phyloP scores from a whole-genome alignment of 2,113 vertebrate genomes.

The Stercorarius parasiticus region DNA sequence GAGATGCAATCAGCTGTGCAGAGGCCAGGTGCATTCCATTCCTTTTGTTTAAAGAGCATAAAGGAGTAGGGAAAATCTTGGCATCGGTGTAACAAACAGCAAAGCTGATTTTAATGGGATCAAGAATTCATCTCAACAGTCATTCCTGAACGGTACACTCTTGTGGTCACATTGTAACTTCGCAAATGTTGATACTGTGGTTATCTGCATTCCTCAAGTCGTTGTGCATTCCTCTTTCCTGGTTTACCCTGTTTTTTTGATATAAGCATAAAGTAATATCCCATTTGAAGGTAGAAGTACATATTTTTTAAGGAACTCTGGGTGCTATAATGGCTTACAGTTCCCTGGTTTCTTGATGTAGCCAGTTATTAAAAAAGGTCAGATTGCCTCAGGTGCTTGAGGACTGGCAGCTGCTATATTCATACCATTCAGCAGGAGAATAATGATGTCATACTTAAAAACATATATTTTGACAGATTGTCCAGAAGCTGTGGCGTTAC shows the following conservation, averaged over 20 bases:
- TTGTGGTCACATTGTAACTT: not conserved
- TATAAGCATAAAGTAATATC: not conserved
- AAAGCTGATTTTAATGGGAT: not conserved
- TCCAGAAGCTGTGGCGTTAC: not conserved
- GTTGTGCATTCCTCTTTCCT: not conserved
- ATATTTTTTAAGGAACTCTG: not conserved
- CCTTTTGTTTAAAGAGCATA: not conserved
- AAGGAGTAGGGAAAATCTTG: not conserved
- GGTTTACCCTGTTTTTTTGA: not conserved
- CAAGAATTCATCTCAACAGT: not conserved
- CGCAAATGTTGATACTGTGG: not conserved
- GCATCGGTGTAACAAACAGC: not conserved
- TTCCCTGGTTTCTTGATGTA: not conserved
- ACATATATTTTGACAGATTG: not conserved
- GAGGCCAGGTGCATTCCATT: not conserved
- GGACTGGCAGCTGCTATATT: not conserved
- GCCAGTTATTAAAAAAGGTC: not conserved
- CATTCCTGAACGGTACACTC: not conserved
- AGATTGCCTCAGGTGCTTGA: not conserved
- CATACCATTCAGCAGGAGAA: not conserved
- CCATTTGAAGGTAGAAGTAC: not conserved
- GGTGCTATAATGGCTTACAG: not conserved
- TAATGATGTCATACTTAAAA: not conserved
- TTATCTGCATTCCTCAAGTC: not conserved
- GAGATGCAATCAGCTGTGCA: accelerated